phyloP scores from a whole-genome alignment of 2,113 vertebrate species.

The Ceyx cyanopectus region DNA sequence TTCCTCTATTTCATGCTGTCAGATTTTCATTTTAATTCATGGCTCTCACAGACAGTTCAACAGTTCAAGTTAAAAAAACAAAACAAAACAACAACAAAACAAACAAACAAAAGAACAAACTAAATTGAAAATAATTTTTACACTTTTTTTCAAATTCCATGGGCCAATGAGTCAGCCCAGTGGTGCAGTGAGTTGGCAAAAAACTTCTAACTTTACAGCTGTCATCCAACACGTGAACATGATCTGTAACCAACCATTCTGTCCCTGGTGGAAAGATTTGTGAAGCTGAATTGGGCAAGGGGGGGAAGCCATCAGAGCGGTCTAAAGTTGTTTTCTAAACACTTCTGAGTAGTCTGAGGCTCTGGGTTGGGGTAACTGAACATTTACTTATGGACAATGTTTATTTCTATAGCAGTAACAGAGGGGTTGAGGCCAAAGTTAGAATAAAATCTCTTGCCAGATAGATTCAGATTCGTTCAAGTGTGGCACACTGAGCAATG shows the following conservation, averaged over 20 bases:
- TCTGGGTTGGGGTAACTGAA: neutral
- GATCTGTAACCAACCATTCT: neutral
- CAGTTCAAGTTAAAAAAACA: neutral
- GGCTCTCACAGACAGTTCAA: neutral
- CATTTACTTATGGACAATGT: neutral
- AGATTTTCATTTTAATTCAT: neutral
- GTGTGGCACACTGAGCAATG: neutral
- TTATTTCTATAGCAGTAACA: neutral
- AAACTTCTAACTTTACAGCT: neutral
- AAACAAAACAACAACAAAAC: too few relatives aligned
- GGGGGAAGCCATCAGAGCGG: neutral
- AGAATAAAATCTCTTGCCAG: neutral
- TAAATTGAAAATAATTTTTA: neutral
- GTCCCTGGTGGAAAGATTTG: neutral
- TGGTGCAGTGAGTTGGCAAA: neutral
- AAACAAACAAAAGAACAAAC: neutral
- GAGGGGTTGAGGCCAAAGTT: neutral
- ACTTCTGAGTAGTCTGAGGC: neutral
- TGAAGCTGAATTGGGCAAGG: neutral
- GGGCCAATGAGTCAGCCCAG: neutral
- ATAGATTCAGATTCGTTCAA: neutral
- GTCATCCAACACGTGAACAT: accelerated
- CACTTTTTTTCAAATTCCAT: neutral
- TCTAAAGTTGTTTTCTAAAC: neutral
- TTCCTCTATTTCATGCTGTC: neutral